These are phyloP conservation scores for Clupea harengus DNA, from an alignment of 2,113 vertebrate species.

Conservation along the genomic window DNA sequence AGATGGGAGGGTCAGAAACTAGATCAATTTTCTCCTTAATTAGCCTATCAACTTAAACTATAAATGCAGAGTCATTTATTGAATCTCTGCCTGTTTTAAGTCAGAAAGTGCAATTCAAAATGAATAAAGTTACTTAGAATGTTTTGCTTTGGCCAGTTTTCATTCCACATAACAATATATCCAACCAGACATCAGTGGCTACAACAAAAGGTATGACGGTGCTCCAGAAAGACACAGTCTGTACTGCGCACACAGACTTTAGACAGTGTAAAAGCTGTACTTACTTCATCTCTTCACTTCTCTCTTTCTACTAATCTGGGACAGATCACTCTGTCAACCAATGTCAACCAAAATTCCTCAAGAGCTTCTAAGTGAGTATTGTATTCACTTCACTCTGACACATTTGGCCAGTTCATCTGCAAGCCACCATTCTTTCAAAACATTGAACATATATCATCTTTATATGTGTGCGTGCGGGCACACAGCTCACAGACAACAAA, in stretches of 20 bases:
- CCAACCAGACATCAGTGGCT: conserved; percentile 62
- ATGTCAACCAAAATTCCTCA: conserved; percentile 3
- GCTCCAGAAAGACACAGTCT: conserved; percentile 47
- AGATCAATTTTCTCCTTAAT: conserved; percentile 52
- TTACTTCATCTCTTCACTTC: background rate
- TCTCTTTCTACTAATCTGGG: background rate
- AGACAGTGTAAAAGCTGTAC: conserved; percentile 11
- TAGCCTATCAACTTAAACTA: conserved; percentile 49
- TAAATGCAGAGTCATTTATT: conserved; percentile 26
- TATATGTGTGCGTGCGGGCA: conserved; percentile 56
- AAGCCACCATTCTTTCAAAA: conserved; percentile 61
- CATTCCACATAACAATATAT: conserved; percentile 60
- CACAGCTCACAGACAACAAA: conserved; percentile 53
- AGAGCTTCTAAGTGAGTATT: conserved; percentile 51
- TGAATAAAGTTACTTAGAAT: conserved; percentile 65
- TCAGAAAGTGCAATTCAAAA: conserved; percentile 79
- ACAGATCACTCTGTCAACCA: conserved; percentile 47
- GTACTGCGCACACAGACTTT: conserved; percentile 47
- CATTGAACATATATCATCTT: conserved; percentile 63
- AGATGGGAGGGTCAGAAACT: conserved; percentile 54
- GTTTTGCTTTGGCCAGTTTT: conserved; percentile 78
- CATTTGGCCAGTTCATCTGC: conserved; percentile 67
- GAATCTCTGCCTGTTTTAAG: conserved; percentile 50
- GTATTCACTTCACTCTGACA: conserved; percentile 48
- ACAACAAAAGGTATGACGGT: conserved; percentile 65